A percentile compares a stretch with the other conserved stretches of the same genome.
phyloP scores from a whole-genome alignment of 2,113 vertebrate genomes.

The Falco punctatus region DNA sequence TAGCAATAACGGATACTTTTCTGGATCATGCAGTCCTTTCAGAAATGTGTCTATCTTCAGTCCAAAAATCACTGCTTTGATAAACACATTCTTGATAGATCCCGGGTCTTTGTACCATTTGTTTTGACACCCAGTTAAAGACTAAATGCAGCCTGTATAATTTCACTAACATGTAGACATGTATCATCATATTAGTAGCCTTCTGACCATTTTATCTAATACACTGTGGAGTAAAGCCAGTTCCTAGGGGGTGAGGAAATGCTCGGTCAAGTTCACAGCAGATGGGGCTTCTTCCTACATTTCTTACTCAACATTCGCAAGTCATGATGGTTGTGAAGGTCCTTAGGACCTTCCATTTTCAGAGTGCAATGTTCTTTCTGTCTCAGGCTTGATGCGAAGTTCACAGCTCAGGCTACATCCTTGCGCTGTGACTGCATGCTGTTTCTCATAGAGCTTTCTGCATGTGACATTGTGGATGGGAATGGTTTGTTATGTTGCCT shows the following conservation, averaged over 20 bases:
- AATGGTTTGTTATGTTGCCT: not conserved
- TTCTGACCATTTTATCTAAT: not conserved
- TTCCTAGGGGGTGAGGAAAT: not conserved
- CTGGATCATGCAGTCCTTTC: not conserved
- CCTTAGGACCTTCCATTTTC: not conserved
- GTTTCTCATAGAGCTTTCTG: not conserved
- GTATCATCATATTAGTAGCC: not conserved
- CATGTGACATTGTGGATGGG: not conserved
- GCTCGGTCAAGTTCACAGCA: not conserved
- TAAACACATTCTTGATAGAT: not conserved
- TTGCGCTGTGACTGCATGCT: not conserved
- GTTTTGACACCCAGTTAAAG: not conserved
- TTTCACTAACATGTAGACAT: not conserved
- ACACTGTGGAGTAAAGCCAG: not conserved
- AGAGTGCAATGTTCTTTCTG: not conserved
- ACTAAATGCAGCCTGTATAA: not conserved
- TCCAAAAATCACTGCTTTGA: not conserved
- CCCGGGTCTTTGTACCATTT: not conserved
- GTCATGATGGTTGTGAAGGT: not conserved
- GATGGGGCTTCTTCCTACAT: not conserved
- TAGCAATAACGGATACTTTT: not conserved
- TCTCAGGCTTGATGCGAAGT: not conserved
- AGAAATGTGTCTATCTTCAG: not conserved
- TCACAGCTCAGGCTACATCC: not conserved
- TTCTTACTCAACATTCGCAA: not conserved